phyloP scores from a whole-genome alignment of 2,888 invertebrate genomes.

The Tolmerus cingulatus region DNA sequence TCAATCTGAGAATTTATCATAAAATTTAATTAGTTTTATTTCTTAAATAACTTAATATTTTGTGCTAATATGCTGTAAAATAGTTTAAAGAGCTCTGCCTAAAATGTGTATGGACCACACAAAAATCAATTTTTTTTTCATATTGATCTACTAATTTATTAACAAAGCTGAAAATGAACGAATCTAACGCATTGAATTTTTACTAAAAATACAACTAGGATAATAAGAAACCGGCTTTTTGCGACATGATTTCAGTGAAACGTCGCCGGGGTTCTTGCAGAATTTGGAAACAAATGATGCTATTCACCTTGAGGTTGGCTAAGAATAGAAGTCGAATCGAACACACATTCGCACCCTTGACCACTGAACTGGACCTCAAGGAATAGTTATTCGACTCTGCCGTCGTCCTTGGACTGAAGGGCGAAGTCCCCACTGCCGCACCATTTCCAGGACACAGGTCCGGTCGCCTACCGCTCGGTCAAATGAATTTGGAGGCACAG shows the following conservation, averaged over 20 bases:
- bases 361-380: not conserved
- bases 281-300: not conserved
- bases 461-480: not conserved
- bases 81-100: too few relatives aligned
- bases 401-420: not conserved
- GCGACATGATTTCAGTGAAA: too few relatives aligned
- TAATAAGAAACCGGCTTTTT: not conserved
- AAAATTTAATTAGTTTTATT: too few relatives aligned
- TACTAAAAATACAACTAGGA: not conserved
- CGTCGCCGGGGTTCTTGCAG: not conserved
- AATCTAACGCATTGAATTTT: not conserved
- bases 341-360: not conserved
- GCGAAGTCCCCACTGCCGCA: not conserved
- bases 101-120: too few relatives aligned
- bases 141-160: not conserved
- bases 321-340: not conserved
- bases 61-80: too few relatives aligned
- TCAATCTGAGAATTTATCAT: too few relatives aligned
- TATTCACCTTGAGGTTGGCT: not conserved
- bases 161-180: not conserved
- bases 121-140: not conserved
- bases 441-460: not conserved
- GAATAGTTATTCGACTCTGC: not conserved
- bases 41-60: too few relatives aligned
- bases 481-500: not conserved